Evolutionary conservation across 2,113 vertebrate genomes (phyloP), one percentile per base, ranked within the genome.

Genomic region (Chaetura pelagica): DNA sequence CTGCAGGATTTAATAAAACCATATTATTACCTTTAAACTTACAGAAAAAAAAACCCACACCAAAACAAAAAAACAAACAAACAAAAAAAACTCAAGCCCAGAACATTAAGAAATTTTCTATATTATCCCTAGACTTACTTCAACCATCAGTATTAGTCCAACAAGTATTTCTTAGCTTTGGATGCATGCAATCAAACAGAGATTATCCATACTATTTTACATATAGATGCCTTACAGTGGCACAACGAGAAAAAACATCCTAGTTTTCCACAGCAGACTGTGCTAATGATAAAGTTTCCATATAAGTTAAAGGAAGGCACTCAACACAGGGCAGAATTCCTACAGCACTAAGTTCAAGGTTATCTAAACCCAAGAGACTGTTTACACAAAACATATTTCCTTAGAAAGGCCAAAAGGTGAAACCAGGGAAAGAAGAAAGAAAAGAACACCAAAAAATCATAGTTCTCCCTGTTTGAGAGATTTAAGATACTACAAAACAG

Each of bases 321-420:
- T n/a, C 80, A 89, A 75, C 34, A 83, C 35, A 24, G 52, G 73
- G 71, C 27, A 95, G 91, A 68, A 85, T 57, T 84, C 48, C 77
- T 69, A 94, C 18, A 54, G n/a, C 15, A 62, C 27, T 84, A 90
- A 87, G 92, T 22, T 78, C 61, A 95, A 89, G 91, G 57, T 89
- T 96, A 94, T 35, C 40, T 72, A 93, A 94, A 42, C 20, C 49
- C 64, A 90, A 92, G 48, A 67, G 59, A 66, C 2, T 40, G 23
- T 26, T 89, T 82, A 78, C 22, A 77, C 17, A 89, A 62, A 86
- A 78, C 22, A 1, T 49, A 34, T 21, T 66, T 87, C 29, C 42
- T 67, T 55, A 38, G 24, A 78, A 95, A 74, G 34, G 29, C 20
- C 62, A 83, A 80, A 85, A 88, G 16, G 44, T 48, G 9, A n/a